Conservation (phyloP, 2,797 vertebrate species). For the Synanceia verrucosa region DNA sequence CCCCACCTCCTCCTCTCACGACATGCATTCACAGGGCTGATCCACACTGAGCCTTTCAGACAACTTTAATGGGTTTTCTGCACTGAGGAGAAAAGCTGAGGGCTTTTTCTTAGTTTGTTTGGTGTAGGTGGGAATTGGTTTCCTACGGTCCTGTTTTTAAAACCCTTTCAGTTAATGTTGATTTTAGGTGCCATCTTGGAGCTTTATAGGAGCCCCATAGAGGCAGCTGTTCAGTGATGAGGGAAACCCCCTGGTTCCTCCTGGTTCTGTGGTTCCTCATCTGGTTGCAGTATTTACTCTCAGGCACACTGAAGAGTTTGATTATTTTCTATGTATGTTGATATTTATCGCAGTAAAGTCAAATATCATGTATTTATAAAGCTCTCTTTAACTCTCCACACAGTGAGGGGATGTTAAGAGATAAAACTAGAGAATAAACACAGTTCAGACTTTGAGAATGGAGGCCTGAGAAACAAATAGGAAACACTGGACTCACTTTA, state of each 20-base stretch:
- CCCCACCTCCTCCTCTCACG: background rate
- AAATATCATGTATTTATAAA: conserved; percentile 20
- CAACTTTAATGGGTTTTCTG: conserved; percentile 49
- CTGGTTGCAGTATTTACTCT: conserved; percentile 33
- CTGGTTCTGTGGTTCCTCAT: conserved; percentile 35
- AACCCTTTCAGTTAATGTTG: conserved; percentile 40
- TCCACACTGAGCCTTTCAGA: conserved; percentile 38
- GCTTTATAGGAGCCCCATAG: conserved; percentile 23
- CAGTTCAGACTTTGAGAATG: background rate
- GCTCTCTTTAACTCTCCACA: background rate
- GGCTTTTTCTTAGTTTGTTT: conserved; percentile 25
- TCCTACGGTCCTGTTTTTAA: conserved; percentile 50
- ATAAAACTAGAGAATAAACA: conserved; percentile 14
- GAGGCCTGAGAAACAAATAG: conserved; percentile 17
- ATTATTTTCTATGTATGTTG: background rate
- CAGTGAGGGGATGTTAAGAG: background rate
- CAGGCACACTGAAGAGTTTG: background rate
- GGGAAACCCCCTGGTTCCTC: background rate
- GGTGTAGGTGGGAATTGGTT: conserved; percentile 51
- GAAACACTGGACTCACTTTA: background rate
- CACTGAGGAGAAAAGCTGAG: conserved; percentile 22
- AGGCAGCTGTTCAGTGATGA: conserved; percentile 38
- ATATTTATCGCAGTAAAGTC: background rate
- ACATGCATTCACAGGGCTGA: conserved; percentile 31
- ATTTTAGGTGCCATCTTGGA: conserved; percentile 37